These are phyloP conservation scores for Melieria crassipennis DNA, from an alignment of 2,888 invertebrate species.

Conservation along the genomic window DNA sequence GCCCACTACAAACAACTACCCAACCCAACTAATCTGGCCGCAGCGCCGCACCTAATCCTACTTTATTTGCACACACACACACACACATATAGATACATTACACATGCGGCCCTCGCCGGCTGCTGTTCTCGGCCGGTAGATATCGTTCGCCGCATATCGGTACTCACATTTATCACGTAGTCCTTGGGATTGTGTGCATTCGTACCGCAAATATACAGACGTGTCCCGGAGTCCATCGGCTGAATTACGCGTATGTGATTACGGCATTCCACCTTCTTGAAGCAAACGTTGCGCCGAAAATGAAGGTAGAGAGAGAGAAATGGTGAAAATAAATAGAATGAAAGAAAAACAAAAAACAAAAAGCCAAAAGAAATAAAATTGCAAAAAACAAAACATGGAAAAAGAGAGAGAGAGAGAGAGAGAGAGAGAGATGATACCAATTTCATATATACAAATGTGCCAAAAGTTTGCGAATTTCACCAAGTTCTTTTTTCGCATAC, in stretches of 20 bases:
- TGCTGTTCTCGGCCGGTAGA: too few species aligned
- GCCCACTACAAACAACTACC: too few species aligned
- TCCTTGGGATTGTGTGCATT: slow-evolving; percentile 96
- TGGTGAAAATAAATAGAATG: slow-evolving; percentile 21
- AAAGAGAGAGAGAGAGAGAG: slow-evolving; percentile 31
- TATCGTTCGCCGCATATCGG: slow-evolving; percentile 6
- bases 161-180: slow-evolving; percentile 93
- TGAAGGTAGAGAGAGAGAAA: slow-evolving; percentile 25
- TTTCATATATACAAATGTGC: slow-evolving; percentile 36
- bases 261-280: slow-evolving; percentile 91
- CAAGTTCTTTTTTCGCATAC: too few species aligned
- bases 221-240: slow-evolving; percentile 88
- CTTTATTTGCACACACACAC: too few species aligned
- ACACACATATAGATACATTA: too few species aligned
- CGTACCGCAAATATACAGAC: slow-evolving; percentile 92
- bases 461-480: slow-evolving; percentile 36
- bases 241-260: slow-evolving; percentile 95
- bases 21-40: too few species aligned
- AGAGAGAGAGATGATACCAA: slow-evolving; percentile 26
- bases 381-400: slow-evolving; percentile 11
- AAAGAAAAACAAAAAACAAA: slow-evolving; percentile 12
- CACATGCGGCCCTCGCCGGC: too few species aligned
- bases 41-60: too few species aligned
- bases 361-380: slow-evolving; percentile 18
- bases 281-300: slow-evolving; percentile 34